A percentile compares a stretch with the other conserved stretches of the same genome.
phyloP scores from a whole-genome alignment of 2,888 invertebrate genomes.

The Thereva nobilitata region DNA sequence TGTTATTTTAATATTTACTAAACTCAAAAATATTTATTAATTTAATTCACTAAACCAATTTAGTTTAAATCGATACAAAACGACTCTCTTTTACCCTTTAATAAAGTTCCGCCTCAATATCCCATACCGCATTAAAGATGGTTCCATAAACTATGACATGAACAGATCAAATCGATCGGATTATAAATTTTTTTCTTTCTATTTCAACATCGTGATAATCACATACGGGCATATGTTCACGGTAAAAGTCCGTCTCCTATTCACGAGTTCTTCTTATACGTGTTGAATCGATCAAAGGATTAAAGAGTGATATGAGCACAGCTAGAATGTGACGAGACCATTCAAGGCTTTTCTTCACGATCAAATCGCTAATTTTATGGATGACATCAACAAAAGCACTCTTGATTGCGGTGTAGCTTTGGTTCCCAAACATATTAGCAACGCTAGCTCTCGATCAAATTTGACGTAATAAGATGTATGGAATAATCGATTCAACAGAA shows the following conservation, averaged over 20 bases:
- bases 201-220: conserved; percentile 19
- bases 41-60: too few relatives aligned
- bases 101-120: too few relatives aligned
- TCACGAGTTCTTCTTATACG: not conserved
- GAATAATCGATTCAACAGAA: conserved; percentile 29
- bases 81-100: too few relatives aligned
- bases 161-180: conserved; percentile 14
- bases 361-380: conserved; percentile 40
- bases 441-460: conserved; percentile 16
- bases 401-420: conserved; percentile 1
- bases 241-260: not conserved
- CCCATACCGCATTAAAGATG: too few relatives aligned
- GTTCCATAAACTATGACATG: too few relatives aligned
- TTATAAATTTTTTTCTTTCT: not conserved
- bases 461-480: conserved; percentile 31
- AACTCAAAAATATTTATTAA: too few relatives aligned
- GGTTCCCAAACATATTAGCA: conserved; percentile 18
- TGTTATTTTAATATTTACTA: too few relatives aligned
- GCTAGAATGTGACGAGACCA: conserved; percentile 15
- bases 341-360: conserved; percentile 39
- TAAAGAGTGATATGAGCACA: not conserved
- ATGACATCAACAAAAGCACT: conserved; percentile 34
- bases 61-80: too few relatives aligned
- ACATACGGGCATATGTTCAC: conserved; percentile 1
- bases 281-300: conserved; percentile 6